A percentile compares a stretch with the other conserved stretches of the same genome.
Evolutionary conservation across 2,113 vertebrate genomes (phyloP).

Genomic region (Solenodon paradoxus): DNA sequence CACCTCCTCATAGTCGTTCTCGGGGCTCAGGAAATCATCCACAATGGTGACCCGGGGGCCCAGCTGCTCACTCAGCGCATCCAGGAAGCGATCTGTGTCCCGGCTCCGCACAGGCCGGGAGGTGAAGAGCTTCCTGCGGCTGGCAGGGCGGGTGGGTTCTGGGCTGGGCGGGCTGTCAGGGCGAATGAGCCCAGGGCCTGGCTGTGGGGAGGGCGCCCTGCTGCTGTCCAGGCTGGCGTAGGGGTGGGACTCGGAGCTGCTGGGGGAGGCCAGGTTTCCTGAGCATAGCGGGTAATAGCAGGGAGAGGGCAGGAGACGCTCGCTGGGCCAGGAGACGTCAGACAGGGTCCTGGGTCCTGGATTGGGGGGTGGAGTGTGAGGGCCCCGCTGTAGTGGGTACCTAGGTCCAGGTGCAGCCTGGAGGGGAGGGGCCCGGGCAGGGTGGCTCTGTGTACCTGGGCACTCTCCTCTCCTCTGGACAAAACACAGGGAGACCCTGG

Average conservation of each 20-base stretch:
- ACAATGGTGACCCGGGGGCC: conserved; percentile 91
- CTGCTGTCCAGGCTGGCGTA: conserved; percentile 97
- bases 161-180: conserved; percentile 84
- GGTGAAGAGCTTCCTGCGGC: conserved; percentile 93
- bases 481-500: not conserved
- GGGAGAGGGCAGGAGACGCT: conserved; percentile 83
- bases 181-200: conserved; percentile 38
- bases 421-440: not conserved
- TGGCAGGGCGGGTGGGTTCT: conserved; percentile 40
- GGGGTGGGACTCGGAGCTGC: conserved; percentile 95
- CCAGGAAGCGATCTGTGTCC: conserved; percentile 96
- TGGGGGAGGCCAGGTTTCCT: conserved; percentile 88
- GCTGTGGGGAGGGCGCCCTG: conserved; percentile 88
- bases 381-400: not conserved
- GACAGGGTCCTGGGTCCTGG: conserved; percentile 84
- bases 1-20: conserved; percentile 99
- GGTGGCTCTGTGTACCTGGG: not conserved
- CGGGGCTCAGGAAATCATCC: conserved; percentile 91
- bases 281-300: conserved; percentile 88
- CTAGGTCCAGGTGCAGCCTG: not conserved
- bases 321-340: conserved; percentile 88
- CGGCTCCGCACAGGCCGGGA: conserved; percentile 91
- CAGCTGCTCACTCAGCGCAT: conserved; percentile 94
- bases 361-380: not conserved
- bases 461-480: not conserved